Base-by-base conservation (phyloP, 2,797 vertebrate genomes). In the Characodon lateralis region DNA sequence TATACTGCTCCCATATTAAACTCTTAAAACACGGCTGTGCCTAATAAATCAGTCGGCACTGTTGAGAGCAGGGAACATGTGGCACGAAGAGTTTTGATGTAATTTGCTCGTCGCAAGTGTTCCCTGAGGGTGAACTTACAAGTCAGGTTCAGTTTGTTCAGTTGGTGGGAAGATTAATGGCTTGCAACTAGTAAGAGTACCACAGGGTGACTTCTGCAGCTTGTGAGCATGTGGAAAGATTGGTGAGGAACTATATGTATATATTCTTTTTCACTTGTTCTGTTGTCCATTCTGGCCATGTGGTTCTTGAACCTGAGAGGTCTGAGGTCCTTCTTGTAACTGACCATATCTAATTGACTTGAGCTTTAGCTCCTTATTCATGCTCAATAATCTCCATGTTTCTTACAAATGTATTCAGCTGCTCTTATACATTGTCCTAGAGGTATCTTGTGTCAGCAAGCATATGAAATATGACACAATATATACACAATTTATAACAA, bases 1-100 rank as follows among this genome's bases (percentile, higher is more conserved):
- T 7, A 41, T 72, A 39, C 80, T 80, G 51, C 86, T 83, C 76
- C 85, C 82, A 78, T 72, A 68, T 83, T 80, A 84, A 63, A 80
- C 77, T 55, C 85, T 81, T 76, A 72, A 82, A 80, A 80, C 81
- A 74, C 56, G 82, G 66, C 88, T 80, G 91, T 74, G 81, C 84
- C 87, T 89, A 88, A 92, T 89, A 88, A 91, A 84, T 80, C 87
- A 85, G 88, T 89, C 85, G 73, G 7, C 53, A 78, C 83, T 84
- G 81, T 88, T 78, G 20, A 71, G 87, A 93, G 93, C 78, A 77
- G 12, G 46, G 77, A 81, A 81, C 90, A 91, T 88, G 83, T 82
- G 84, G 85, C 73, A 78, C 31, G 53, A 68, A 89, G 82, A 22
- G 41, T 82, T 88, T 84, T 77, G 78, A 86, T 85, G 90, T 89